These are phyloP conservation scores for Athalia circularis DNA, from an alignment of 2,888 invertebrate species.

Conservation along the genomic window DNA sequence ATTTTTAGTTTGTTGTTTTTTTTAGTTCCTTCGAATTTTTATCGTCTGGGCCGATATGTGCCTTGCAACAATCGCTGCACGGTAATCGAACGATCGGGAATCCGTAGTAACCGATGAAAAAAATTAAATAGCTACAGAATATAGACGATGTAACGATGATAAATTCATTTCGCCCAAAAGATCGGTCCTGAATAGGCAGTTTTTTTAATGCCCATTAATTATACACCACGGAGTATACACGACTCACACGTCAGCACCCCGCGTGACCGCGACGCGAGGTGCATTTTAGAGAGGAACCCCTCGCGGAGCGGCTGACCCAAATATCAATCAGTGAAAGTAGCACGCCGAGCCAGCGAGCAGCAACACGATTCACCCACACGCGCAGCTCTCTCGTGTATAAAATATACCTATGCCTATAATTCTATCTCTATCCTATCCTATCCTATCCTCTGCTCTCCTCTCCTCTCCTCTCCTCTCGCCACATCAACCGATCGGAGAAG, in stretches of 20 bases:
- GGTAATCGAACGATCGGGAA: too few relatives aligned
- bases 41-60: too few relatives aligned
- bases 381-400: background rate
- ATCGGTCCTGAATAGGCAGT: background rate
- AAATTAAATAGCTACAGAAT: too few relatives aligned
- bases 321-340: conserved; percentile 73
- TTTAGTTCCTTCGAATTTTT: too few relatives aligned
- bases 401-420: too few relatives aligned
- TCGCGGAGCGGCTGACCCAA: conserved; percentile 67
- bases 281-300: conserved; percentile 48
- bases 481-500: conserved; percentile 13
- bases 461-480: background rate
- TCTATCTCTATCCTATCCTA: too few relatives aligned
- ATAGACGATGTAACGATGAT: too few relatives aligned
- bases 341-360: conserved; percentile 58
- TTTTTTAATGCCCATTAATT: background rate
- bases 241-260: conserved; percentile 19
- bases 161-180: too few relatives aligned
- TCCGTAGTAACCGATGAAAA: too few relatives aligned
- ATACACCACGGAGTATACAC: background rate
- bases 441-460: too few relatives aligned
- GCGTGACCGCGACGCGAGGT: conserved; percentile 30
- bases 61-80: too few relatives aligned
- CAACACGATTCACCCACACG: conserved; percentile 40
- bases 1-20: too few relatives aligned